Conservation (phyloP, 2,888 invertebrate genomes). For the Hirtodrosophila confusa region DNA sequence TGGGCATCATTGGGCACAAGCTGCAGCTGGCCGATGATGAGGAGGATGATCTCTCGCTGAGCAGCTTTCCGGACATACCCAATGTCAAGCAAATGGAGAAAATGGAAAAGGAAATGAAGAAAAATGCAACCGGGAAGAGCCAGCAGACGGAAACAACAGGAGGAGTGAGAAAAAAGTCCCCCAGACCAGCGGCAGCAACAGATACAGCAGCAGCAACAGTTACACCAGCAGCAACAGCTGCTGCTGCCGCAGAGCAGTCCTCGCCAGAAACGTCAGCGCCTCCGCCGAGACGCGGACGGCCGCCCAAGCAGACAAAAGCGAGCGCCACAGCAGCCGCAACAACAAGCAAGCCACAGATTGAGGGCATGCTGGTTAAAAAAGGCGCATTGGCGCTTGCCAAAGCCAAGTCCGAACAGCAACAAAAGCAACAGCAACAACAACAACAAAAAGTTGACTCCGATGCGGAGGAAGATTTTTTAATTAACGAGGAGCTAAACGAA, state of each 20-base stretch:
- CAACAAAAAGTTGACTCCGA: conserved; percentile 67
- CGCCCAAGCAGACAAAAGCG: conserved; percentile 38
- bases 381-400: conserved; percentile 75
- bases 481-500: conserved; percentile 81
- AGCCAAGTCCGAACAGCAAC: conserved; percentile 70
- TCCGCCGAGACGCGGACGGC: conserved; percentile 35
- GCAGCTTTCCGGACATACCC: conserved; percentile 88
- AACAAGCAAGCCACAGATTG: conserved; percentile 74
- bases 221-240: conserved; percentile 40
- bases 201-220: conserved; percentile 49
- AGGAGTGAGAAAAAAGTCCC: conserved; percentile 30
- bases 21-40: conserved; percentile 87
- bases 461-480: conserved; percentile 82
- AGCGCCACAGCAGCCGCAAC: conserved; percentile 52
- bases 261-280: conserved; percentile 4
- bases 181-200: conserved; percentile 20
- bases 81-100: conserved; percentile 87
- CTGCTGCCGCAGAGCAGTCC: conserved; percentile 25
- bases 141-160: conserved; percentile 6
- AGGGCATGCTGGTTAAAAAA: conserved; percentile 82
- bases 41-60: conserved; percentile 87
- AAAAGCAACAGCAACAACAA: conserved; percentile 41
- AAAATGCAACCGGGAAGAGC: conserved; percentile 69
- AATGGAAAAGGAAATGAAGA: conserved; percentile 86
- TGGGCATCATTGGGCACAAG: conserved; percentile 90